Base-by-base conservation (phyloP, 2,888 invertebrate species). In the Hirtodrosophila trivittata region DNA sequence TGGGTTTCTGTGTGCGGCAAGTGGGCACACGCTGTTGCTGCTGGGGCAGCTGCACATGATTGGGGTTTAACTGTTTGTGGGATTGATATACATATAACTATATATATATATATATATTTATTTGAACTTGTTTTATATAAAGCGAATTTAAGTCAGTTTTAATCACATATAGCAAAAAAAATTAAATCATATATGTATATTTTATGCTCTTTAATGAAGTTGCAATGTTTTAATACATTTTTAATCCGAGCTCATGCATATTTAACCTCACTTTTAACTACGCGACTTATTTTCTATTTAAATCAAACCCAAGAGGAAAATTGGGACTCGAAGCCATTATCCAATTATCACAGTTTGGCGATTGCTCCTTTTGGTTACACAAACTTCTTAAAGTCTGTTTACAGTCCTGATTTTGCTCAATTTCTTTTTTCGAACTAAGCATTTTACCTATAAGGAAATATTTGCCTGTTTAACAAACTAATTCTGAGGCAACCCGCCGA, bases 11-110 rank as follows among this genome's bases (percentile, higher is more conserved):
- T 41, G 39, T 49, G 57, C 45, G 14, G 55, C 39, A 13, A 18
- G 3, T 9, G 26, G 33, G 28, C 51, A 33, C 49, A 37, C 47
- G 35, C n/a, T n/a, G n/a, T n/a, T n/a, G n/a, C n/a, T n/a, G n/a
- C n/a, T n/a, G n/a, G n/a, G n/a, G n/a, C 55, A 66, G 37, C 66
- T 63, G 56, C 26, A 73, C 77, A 73, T 60, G 77, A 77, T 75
- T 75, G 77, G 60, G 74, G 50, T 51, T 52, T 68, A 70, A 65
- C 38, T 35, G 51, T 56, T 41, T 45, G 46, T 30, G 64, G 50
- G 8, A 13, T 56, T 32, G 9, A 10, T 10, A 6, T 33, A 6
- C 3, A 12, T 33, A 10, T 12, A n/a, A 6, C 1, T n/a, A 30
- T 10, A 6, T 30, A n/a, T 30, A 10, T 8, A 30, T n/a, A n/a